phyloP scores from a whole-genome alignment of 1,140 invertebrate species.

The Nebria ingens region DNA sequence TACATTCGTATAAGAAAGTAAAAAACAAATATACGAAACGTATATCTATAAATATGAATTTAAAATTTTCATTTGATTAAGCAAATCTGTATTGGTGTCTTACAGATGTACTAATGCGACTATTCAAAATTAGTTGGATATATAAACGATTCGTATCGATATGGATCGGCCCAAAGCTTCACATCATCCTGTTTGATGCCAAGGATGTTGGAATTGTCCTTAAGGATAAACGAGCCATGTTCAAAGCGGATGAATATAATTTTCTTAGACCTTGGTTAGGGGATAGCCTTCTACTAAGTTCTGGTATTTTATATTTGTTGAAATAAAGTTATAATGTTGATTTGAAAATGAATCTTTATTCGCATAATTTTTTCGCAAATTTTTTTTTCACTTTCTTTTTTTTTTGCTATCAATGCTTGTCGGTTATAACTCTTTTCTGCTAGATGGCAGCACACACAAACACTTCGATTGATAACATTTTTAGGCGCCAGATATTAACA shows the following conservation, averaged over 20 bases:
- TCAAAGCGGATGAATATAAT: constrained; percentile 67
- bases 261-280: constrained; percentile 85
- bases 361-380: too few relatives aligned
- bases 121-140: neutral
- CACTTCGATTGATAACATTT: neutral
- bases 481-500: neutral
- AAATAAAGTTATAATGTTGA: neutral
- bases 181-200: constrained; percentile 52
- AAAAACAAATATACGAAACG: neutral
- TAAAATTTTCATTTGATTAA: neutral
- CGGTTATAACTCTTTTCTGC: too few relatives aligned
- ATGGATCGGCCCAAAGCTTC: constrained; percentile 54
- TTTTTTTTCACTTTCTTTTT: too few relatives aligned
- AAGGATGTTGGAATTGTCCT: constrained; percentile 55
- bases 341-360: neutral
- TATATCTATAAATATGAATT: neutral
- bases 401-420: too few relatives aligned
- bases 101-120: neutral
- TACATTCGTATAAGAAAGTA: too few relatives aligned
- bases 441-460: too few relatives aligned
- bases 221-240: constrained; percentile 61
- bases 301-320: constrained; percentile 36
- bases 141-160: neutral
- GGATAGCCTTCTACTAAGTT: constrained; percentile 72
- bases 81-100: too few relatives aligned